Base-by-base conservation (phyloP, 2,113 vertebrate genomes). In the Petroica traversi region DNA sequence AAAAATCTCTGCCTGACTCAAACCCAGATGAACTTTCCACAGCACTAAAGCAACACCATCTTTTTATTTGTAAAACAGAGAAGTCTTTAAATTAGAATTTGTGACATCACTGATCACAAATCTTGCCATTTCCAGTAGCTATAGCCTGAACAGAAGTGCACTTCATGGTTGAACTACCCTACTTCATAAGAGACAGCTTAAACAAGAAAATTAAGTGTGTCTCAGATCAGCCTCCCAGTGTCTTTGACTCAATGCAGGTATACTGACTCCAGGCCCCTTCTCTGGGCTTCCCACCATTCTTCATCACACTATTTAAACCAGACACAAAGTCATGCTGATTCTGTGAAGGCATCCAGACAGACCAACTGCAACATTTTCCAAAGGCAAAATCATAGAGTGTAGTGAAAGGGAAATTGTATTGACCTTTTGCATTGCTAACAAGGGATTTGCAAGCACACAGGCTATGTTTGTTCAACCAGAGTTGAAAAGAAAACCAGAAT, bases 401-500 rank as follows among this genome's bases (percentile, higher is more conserved):
- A 88, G 62, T 94, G 93, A 91, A 96, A 95, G 76, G 89, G 93
- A 94, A 95, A 96, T 66, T 89, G 86, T 93, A 93, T 76, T 89
- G 95, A 77, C 81, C 55, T 92, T 88, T 67, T 88, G 59, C 87
- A 84, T 83, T 71, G 80, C 89, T 94, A 97, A 95, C 85, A 93
- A 82, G 54, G 91, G 94, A 95, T 97, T 96, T 95, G 86, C 81
- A 77, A 94, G 81, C 93, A 88, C 89, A 83, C 84, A 74, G 89
- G 57, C 76, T 82, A 74, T 91, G 59, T 96, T 97, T 96, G 76
- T 92, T 96, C 92, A 97, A 77, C 72, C 61, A 83, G 84, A 95
- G 75, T 82, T 92, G 83, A 94, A 95, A 96, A 97, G 88, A 93
- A 94, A 96, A 95, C 68, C 82, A 88, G 93, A 96, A 95, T 93